Evolutionary conservation across 1,140 invertebrate species (phyloP).

Genomic region (Patella vulgata): DNA sequence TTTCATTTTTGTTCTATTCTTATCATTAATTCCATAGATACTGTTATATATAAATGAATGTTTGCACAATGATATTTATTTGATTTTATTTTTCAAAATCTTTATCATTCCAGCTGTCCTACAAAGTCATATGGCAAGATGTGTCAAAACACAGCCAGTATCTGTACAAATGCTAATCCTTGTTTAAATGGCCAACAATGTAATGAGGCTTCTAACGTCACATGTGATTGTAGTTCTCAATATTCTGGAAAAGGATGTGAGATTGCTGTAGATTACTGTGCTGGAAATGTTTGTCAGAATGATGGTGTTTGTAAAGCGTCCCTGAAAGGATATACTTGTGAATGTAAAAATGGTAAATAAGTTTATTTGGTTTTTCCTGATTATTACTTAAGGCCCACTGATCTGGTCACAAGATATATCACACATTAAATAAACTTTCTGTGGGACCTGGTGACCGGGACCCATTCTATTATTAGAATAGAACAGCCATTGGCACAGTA

Average conservation of each 20-base stretch:
- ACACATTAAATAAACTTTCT: no score
- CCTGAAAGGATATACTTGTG: conserved; percentile 61
- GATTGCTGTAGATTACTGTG: conserved; percentile 6
- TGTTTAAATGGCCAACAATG: conserved; percentile 36
- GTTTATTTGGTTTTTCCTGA: not conserved
- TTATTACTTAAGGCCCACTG: no score
- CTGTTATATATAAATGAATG: conserved; percentile 2
- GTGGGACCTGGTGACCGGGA: no score
- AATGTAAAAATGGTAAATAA: conserved; percentile 12
- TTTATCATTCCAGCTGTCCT: conserved; percentile 34
- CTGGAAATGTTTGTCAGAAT: not conserved
- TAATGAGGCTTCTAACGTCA: not conserved
- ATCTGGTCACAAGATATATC: no score
- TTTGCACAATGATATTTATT: not conserved
- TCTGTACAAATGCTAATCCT: conserved; percentile 43
- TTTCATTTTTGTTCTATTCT: no score
- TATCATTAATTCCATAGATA: not conserved
- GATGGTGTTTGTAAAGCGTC: conserved; percentile 83
- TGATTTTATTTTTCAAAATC: not conserved
- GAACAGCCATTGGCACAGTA: no score
- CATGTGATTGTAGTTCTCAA: no score
- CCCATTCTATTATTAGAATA: no score
- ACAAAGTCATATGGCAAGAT: conserved; percentile 36
- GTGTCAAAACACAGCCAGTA: conserved; percentile 31
- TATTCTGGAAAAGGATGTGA: not conserved